A percentile compares a stretch with the other conserved stretches of the same genome.
These are phyloP conservation scores for Leucophora obtusa DNA, from an alignment of 2,888 invertebrate genomes.

Conservation along the genomic window DNA sequence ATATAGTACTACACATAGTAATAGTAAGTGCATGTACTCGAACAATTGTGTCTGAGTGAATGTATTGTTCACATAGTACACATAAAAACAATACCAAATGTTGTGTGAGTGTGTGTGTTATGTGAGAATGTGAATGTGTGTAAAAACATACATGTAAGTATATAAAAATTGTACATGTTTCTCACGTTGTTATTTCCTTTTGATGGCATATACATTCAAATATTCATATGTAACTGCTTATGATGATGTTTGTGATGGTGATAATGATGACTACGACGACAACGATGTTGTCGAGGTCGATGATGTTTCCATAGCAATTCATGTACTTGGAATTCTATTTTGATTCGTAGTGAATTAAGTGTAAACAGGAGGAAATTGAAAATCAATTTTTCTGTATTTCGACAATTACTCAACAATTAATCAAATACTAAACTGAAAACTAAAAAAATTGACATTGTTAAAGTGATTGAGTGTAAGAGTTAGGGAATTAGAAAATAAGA, in stretches of 20 bases:
- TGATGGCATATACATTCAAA: neutral
- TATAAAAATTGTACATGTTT: conserved; percentile 11
- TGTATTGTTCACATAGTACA: neutral
- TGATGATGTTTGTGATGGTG: neutral
- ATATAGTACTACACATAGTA: neutral
- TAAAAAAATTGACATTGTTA: neutral
- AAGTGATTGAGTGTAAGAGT: neutral
- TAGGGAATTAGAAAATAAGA: neutral
- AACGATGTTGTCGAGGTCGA: neutral
- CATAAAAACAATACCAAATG: neutral
- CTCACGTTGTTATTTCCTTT: conserved; percentile 15
- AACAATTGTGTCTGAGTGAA: neutral
- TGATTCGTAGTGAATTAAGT: neutral
- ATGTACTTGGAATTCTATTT: neutral
- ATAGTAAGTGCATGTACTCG: neutral
- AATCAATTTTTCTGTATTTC: conserved; percentile 40
- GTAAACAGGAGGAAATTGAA: conserved; percentile 53
- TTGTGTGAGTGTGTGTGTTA: neutral
- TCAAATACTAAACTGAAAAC: conserved; percentile 34
- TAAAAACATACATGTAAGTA: neutral
- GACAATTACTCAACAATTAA: conserved; percentile 53
- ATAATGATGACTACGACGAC: neutral
- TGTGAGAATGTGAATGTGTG: neutral
- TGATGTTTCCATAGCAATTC: neutral
- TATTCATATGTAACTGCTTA: neutral